Conservation (phyloP, 2,797 vertebrate genomes). For the Scarus forsteni region DNA sequence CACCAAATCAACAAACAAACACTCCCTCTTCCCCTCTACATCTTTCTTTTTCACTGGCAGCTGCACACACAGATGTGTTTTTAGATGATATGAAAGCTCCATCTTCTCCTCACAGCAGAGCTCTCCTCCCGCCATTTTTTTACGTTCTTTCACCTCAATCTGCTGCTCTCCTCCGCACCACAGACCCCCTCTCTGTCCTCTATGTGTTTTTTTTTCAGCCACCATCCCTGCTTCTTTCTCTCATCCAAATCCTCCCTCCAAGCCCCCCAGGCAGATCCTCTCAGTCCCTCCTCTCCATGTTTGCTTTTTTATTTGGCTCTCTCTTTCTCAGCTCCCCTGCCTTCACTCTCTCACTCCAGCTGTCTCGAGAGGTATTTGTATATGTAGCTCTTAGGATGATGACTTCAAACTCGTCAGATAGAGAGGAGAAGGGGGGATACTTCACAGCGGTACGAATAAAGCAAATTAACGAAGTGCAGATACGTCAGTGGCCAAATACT, state of each 20-base stretch:
- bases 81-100: conserved; percentile 44
- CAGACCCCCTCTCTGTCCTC: conserved; percentile 9
- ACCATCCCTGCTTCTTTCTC: conserved; percentile 37
- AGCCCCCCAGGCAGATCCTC: conserved; percentile 23
- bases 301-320: conserved; percentile 12
- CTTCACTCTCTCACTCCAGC: conserved; percentile 40
- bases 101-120: conserved; percentile 44
- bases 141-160: conserved; percentile 36
- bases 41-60: conserved; percentile 44
- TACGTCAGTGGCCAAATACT: conserved; percentile 1
- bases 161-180: conserved; percentile 25
- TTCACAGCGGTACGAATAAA: conserved; percentile 35
- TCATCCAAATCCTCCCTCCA: conserved; percentile 53
- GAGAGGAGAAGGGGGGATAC: neutral
- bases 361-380: conserved; percentile 61
- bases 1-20: conserved; percentile 32
- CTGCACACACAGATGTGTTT: conserved; percentile 62
- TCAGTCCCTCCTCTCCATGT: conserved; percentile 31
- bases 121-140: conserved; percentile 30
- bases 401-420: conserved; percentile 29
- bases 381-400: conserved; percentile 35
- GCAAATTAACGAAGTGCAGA: conserved; percentile 2
- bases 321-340: conserved; percentile 26
- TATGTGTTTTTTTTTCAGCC: conserved; percentile 29
- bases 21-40: conserved; percentile 17